phyloP scores from a whole-genome alignment of 2,888 invertebrate species.

The Rhingia rostrata region DNA sequence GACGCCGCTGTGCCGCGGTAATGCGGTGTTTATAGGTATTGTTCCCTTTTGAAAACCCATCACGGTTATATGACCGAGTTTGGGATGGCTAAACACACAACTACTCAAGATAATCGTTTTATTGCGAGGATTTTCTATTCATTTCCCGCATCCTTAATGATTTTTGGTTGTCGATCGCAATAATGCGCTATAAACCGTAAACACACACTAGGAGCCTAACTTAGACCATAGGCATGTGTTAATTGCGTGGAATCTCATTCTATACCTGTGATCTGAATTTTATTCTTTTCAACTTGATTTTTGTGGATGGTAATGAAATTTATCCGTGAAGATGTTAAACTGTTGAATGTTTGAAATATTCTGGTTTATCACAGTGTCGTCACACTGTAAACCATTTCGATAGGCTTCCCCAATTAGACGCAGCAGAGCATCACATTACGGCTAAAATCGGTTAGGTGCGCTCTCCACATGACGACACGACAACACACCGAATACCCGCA shows the following conservation, averaged over 20 bases:
- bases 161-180: slow-evolving; percentile 52
- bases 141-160: slow-evolving; percentile 45
- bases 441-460: slow-evolving; percentile 60
- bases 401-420: slow-evolving; percentile 62
- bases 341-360: slow-evolving; percentile 41
- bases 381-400: slow-evolving; percentile 67
- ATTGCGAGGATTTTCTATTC: slow-evolving; percentile 59
- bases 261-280: slow-evolving; percentile 4
- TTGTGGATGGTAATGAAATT: slow-evolving; percentile 33
- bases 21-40: slow-evolving; percentile 39
- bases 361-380: slow-evolving; percentile 54
- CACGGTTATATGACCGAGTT: slow-evolving; percentile 59
- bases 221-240: slow-evolving; percentile 30
- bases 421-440: slow-evolving; percentile 23
- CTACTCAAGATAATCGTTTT: slow-evolving; percentile 70
- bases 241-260: slow-evolving; percentile 58
- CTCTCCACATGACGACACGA: slow-evolving; percentile 57
- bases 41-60: slow-evolving; percentile 58
- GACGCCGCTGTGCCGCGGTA: slow-evolving; percentile 15
- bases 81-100: slow-evolving; percentile 62
- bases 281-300: not conserved
- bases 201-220: slow-evolving; percentile 10
- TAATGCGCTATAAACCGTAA: not conserved
- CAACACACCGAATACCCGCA: not conserved
- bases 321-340: slow-evolving; percentile 62